Evolutionary conservation across 2,888 invertebrate genomes (phyloP), one percentile per base, ranked within the genome.

Genomic region (Hypsopygia costalis): DNA sequence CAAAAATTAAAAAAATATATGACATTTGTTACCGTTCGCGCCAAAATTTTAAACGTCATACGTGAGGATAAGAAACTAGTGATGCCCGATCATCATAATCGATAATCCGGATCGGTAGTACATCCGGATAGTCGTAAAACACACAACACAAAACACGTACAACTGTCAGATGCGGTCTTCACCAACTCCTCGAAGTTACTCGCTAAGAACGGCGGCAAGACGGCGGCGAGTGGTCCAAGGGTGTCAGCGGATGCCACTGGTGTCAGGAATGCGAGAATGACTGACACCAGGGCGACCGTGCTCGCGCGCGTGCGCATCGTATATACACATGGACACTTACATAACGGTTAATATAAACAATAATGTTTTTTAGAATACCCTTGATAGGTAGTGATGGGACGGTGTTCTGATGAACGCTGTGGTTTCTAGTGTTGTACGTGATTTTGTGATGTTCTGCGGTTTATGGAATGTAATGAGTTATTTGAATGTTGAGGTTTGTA

Each of bases 111-210:
- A 4, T 4, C 16, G 16, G 16, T 3, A 16, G 16, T 4, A 4
- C 16, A 3, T 16, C 16, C 16, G 16, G 16, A 16, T 3, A 4
- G 16, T 16, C 7, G 8, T 7, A 3, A 6, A n/a, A 35, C 28
- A 29, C 1, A 9, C 27, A 6, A 16, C 28, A 21, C 10, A 36
- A n/a, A 25, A 33, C 25, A 69, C 75, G 31, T 69, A 76, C 76
- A 76, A 34, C 70, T 66, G 3, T 58, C 59, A 1, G 70, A 61
- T 1, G 73, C 75, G 1, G 67, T 64, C 40, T 62, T 66, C 47
- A 76, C 55, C 16, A 76, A 59, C 34, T 69, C 68, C 11, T 70
- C 68, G 36, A 69, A 61, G 51, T 64, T 66, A 11, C 57, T 50
- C 4, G 56, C 45, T 37, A 75, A 45, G 44, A 63, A 57, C 10